Percentiles rank a stretch among this genome's conserved stretches.
Evolutionary conservation across 2,888 invertebrate species (phyloP).

Genomic region (Xestia xanthographa): DNA sequence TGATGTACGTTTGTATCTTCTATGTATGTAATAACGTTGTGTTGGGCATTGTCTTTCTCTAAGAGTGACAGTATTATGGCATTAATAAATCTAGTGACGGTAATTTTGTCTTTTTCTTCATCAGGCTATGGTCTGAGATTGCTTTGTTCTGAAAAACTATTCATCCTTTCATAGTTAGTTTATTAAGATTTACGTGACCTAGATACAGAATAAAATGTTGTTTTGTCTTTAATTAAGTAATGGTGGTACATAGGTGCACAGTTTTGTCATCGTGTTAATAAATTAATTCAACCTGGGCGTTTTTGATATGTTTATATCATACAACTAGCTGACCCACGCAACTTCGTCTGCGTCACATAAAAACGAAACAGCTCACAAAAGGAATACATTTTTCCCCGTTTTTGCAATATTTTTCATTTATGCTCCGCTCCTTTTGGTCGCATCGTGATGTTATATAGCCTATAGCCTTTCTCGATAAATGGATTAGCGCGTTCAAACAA

Average conservation of each 20-base stretch:
- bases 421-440: too few relatives aligned
- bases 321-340: too few relatives aligned
- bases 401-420: too few relatives aligned
- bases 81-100: constrained; percentile 39
- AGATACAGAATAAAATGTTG: neutral
- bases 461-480: too few relatives aligned
- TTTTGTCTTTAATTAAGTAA: neutral
- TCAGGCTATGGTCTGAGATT: neutral
- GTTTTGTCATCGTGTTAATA: neutral
- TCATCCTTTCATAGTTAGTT: neutral
- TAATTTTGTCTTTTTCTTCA: constrained; percentile 31
- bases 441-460: too few relatives aligned
- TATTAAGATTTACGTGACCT: neutral
- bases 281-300: neutral
- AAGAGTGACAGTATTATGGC: constrained; percentile 21
- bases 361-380: too few relatives aligned
- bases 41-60: constrained; percentile 27
- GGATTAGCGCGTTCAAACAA: too few relatives aligned
- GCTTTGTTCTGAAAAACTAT: constrained; percentile 9
- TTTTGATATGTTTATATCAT: neutral
- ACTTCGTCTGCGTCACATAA: too few relatives aligned
- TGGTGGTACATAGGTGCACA: neutral
- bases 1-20: constrained; percentile 12
- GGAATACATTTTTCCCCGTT: too few relatives aligned
- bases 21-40: constrained; percentile 14